Conservation (phyloP, 2,113 vertebrate genomes). For the Misgurnus mizolepis region DNA sequence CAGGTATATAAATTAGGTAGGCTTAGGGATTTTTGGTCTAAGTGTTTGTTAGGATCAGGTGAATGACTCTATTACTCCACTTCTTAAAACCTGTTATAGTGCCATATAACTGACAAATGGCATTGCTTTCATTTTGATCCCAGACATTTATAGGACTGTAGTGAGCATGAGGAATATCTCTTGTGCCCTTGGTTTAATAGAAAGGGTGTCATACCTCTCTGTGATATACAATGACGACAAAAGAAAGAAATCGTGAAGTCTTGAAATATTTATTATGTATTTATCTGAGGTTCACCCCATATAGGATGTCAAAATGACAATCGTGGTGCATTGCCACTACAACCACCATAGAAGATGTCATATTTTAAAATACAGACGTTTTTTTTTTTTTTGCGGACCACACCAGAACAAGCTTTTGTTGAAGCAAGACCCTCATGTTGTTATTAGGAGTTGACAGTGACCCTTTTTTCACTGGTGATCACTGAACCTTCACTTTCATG, state of each 20-base stretch:
- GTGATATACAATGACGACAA: slow-evolving; percentile 70
- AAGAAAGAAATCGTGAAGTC: slow-evolving; percentile 58
- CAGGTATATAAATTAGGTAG: slow-evolving; percentile 40
- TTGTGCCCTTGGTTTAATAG: slow-evolving; percentile 81
- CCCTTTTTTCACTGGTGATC: slow-evolving; percentile 64
- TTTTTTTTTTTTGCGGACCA: slow-evolving; percentile 41
- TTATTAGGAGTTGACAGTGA: slow-evolving; percentile 55
- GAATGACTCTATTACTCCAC: slow-evolving; percentile 78
- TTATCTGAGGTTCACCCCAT: slow-evolving; percentile 17
- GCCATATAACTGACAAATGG: slow-evolving; percentile 80
- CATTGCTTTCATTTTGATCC: slow-evolving; percentile 75
- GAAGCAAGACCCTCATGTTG: slow-evolving; percentile 55
- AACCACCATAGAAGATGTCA: too few relatives aligned
- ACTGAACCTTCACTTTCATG: slow-evolving; percentile 69
- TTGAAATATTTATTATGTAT: slow-evolving; percentile 25
- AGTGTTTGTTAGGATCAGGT: slow-evolving; percentile 71
- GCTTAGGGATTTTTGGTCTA: slow-evolving; percentile 33
- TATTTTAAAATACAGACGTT: too few relatives aligned
- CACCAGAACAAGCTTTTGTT: slow-evolving; percentile 53
- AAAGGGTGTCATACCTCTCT: slow-evolving; percentile 74
- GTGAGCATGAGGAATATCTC: slow-evolving; percentile 77
- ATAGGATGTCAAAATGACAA: not conserved
- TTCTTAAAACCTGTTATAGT: slow-evolving; percentile 79
- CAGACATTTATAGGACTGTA: slow-evolving; percentile 76
- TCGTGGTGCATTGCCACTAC: not conserved